phyloP scores from a whole-genome alignment of 2,113 vertebrate species.

The Proteles cristata region DNA sequence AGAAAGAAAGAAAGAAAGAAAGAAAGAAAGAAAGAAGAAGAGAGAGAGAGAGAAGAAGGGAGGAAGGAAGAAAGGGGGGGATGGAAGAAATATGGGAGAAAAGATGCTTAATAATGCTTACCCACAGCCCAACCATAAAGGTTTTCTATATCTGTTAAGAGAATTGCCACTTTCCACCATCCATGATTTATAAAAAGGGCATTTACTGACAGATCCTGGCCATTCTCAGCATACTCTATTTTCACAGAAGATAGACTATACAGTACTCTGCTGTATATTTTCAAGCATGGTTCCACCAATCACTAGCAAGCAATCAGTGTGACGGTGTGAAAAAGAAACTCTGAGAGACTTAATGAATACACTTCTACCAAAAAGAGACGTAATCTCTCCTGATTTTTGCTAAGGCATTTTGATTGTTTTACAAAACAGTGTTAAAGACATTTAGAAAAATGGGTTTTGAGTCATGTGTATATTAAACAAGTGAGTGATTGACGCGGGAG shows the following conservation, averaged over 20 bases:
- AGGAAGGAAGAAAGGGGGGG: background rate
- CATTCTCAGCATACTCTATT: background rate
- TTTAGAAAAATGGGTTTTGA: background rate
- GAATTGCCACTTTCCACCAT: background rate
- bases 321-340: background rate
- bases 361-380: background rate
- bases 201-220: background rate
- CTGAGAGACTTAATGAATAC: constrained; percentile 5
- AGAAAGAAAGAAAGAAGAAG: background rate
- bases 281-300: background rate
- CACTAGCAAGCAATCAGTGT: background rate
- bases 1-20: background rate
- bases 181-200: background rate
- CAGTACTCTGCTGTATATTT: background rate
- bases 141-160: background rate
- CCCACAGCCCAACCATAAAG: background rate
- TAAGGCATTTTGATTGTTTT: background rate
- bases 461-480: background rate
- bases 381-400: background rate
- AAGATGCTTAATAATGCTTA: background rate
- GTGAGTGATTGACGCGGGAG: background rate
- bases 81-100: background rate
- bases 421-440: constrained; percentile 27
- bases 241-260: background rate
- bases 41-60: background rate